Base-by-base conservation (phyloP, 2,797 vertebrate species). In the Petrocephalus sullivani region DNA sequence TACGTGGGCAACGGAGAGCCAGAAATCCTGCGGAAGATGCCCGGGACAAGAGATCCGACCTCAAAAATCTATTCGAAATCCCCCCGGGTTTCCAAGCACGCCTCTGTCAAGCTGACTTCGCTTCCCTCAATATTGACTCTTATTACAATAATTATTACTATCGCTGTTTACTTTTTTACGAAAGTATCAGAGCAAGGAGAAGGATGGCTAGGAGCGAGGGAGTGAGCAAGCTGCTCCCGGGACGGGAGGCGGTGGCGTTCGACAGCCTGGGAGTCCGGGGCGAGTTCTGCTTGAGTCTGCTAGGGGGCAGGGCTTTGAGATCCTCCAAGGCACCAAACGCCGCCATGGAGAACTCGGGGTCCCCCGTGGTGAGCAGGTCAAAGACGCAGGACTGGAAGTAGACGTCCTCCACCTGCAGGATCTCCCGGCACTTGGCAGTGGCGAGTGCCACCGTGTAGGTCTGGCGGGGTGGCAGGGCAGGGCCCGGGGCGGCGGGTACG, bases 361-460 rank as follows among this genome's bases (percentile, higher is more conserved):
- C 96, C 60, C 96, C 96, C 0, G 96, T 97, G 49, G 96, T 97
- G 88, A 97, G 95, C 86, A 96, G 93, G 91, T 97, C 96, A 89
- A 97, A 97, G 88, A 97, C 96, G 0, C 96, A 96, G 23, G 96
- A 97, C 92, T 97, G 96, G 89, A 97, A 97, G 93, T 97, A 97
- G 85, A 96, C 94, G 3, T 97, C 96, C 92, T 97, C 96, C 88
- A 96, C 96, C 90, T 96, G 95, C 92, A 97, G 94, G 53, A 94
- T 96, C 91, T 96, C 95, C 87, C 95, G 91, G 90, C 96, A 97
- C 89, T 95, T 95, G 75, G 96, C 95, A 0, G 95, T 96, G 71
- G 96, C 96, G 0, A 92, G 93, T 90, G 96, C 96, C 90, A 96
- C 94, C 0, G 95, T 95, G 93, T 96, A 96, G 89, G 92, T 88